These are phyloP conservation scores for Formica exsecta DNA, from an alignment of 1,140 invertebrate genomes.

Conservation along the genomic window DNA sequence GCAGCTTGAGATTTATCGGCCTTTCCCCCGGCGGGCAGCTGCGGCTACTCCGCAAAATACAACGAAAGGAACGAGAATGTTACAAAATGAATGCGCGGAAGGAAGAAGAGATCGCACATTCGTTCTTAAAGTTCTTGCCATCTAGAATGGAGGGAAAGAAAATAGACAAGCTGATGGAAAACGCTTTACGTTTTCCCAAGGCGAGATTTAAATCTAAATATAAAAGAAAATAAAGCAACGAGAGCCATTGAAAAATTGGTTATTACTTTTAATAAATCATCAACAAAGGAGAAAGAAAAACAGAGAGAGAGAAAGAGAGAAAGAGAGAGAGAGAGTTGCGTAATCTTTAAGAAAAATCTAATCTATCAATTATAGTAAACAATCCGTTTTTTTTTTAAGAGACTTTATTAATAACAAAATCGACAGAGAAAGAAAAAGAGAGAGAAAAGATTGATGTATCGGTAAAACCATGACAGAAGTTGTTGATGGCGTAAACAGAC, in stretches of 20 bases:
- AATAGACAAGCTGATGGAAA: conserved; percentile 20
- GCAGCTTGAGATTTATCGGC: conserved; percentile 55
- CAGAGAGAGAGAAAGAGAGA: no score
- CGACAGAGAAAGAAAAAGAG: background rate
- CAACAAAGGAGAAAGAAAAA: background rate
- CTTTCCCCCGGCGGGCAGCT: conserved; percentile 31
- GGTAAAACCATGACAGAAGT: background rate
- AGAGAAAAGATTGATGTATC: background rate
- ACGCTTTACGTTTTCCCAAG: conserved; percentile 4
- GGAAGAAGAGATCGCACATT: conserved; percentile 50
- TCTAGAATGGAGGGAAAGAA: background rate
- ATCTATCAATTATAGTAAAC: background rate
- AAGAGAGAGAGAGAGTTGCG: no score
- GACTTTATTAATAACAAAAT: background rate
- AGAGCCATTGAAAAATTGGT: background rate
- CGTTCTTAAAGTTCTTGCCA: conserved; percentile 41
- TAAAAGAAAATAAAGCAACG: background rate
- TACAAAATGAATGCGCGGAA: conserved; percentile 55
- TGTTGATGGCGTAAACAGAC: conserved; percentile 34
- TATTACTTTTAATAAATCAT: conserved; percentile 1
- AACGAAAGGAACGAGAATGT: conserved; percentile 37
- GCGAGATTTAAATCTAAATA: conserved; percentile 26
- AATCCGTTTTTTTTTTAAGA: background rate
- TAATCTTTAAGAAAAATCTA: background rate
- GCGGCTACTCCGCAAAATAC: conserved; percentile 55